phyloP scores from a whole-genome alignment of 2,113 vertebrate species.

The Rhynchomys soricoides region DNA sequence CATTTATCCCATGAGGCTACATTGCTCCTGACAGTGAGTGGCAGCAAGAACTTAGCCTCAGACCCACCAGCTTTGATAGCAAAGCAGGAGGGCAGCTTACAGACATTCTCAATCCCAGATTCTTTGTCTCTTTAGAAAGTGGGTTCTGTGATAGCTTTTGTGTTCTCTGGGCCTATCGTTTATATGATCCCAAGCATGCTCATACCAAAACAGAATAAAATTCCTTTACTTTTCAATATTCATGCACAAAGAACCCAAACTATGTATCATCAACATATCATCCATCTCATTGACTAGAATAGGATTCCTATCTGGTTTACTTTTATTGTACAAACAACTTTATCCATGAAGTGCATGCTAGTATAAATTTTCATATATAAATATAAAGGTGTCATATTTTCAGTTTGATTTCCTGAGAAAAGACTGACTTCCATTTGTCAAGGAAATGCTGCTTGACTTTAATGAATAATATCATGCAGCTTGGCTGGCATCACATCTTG shows the following conservation, averaged over 20 bases:
- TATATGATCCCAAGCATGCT: neutral
- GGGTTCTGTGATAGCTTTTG: neutral
- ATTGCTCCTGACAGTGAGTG: neutral
- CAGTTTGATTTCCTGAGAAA: conserved; percentile 12
- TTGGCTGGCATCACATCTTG: neutral
- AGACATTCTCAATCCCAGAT: neutral
- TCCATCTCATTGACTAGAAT: neutral
- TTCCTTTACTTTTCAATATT: neutral
- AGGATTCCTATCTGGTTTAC: neutral
- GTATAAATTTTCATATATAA: neutral
- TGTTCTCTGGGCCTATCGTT: neutral
- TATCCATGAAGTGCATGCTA: neutral
- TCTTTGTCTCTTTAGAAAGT: neutral
- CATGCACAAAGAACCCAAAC: neutral
- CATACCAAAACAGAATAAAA: conserved; percentile 9
- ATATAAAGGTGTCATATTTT: neutral
- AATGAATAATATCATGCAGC: neutral
- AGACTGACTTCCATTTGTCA: neutral
- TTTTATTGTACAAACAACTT: neutral
- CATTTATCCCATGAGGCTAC: neutral
- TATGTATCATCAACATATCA: neutral
- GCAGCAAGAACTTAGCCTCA: neutral
- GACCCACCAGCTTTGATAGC: neutral
- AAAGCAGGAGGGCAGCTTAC: neutral
- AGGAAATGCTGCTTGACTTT: neutral